Conservation (phyloP, 2,888 invertebrate genomes). For the Tinea pellionella region DNA sequence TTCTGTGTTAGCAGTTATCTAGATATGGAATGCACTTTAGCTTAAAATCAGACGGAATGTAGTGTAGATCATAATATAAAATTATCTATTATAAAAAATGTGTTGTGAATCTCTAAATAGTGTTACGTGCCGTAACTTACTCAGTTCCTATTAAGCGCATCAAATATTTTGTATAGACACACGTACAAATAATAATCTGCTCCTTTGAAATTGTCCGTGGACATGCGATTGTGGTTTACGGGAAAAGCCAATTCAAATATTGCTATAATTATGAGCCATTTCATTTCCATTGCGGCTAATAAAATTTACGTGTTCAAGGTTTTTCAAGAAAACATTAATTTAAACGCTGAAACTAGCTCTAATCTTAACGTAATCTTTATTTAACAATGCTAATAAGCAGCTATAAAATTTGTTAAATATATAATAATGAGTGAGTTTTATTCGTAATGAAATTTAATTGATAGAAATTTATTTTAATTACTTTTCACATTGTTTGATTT, state of each 20-base stretch:
- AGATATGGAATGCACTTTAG: no score
- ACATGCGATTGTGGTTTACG: slow-evolving; percentile 55
- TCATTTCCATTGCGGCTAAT: slow-evolving; percentile 47
- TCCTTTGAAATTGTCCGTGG: slow-evolving; percentile 38
- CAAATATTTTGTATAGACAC: slow-evolving; percentile 15
- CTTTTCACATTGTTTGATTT: no score
- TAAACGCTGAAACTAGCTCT: slow-evolving; percentile 17
- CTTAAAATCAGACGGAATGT: no score
- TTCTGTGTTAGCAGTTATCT: no score
- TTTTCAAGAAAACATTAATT: slow-evolving; percentile 37
- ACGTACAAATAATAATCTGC: slow-evolving; percentile 33
- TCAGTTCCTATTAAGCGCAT: slow-evolving; percentile 18
- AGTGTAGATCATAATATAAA: no score
- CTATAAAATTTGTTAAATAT: slow-evolving; percentile 1
- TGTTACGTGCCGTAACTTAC: no score
- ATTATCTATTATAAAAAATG: no score
- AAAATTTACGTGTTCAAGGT: slow-evolving; percentile 41
- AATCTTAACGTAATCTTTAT: slow-evolving; percentile 10
- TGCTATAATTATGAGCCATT: slow-evolving; percentile 57
- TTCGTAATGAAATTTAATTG: neutral
- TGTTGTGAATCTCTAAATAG: no score
- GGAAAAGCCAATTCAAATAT: slow-evolving; percentile 54
- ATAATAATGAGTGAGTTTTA: neutral
- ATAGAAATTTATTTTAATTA: neutral
- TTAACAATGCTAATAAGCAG: neutral